These are phyloP conservation scores for Fundulus diaphanus DNA, from an alignment of 2,797 vertebrate species.

Conservation along the genomic window DNA sequence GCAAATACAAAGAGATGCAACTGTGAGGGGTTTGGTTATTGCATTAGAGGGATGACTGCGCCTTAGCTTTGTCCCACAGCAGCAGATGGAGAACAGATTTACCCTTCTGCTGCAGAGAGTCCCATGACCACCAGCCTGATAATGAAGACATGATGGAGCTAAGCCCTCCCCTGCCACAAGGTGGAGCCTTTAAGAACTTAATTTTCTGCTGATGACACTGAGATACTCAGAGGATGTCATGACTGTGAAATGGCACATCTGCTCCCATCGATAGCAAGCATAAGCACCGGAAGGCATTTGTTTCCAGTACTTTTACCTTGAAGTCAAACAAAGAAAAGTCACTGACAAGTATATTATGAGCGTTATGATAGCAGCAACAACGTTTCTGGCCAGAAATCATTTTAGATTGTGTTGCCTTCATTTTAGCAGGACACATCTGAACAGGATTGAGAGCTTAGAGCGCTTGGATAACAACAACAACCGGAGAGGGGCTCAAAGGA, in stretches of 20 bases:
- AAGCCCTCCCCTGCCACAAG: constrained; percentile 42
- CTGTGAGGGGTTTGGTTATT: constrained; percentile 38
- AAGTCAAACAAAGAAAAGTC: background rate
- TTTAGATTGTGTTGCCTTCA: background rate
- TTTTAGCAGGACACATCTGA: constrained; percentile 10
- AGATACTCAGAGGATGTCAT: constrained; percentile 1
- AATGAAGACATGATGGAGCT: background rate
- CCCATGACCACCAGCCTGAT: constrained; percentile 17
- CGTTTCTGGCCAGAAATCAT: background rate
- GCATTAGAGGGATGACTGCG: constrained; percentile 20
- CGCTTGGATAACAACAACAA: constrained; percentile 17
- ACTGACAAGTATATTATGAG: background rate
- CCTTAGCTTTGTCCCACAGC: constrained; percentile 33
- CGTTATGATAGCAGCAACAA: background rate
- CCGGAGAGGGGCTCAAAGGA: constrained; percentile 19
- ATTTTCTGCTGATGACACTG: background rate
- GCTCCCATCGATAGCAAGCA: background rate
- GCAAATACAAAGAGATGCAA: constrained; percentile 24
- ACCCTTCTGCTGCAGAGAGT: constrained; percentile 41
- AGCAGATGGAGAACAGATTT: constrained; percentile 50
- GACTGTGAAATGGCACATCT: background rate
- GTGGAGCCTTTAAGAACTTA: constrained; percentile 51
- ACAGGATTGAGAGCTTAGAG: constrained; percentile 13
- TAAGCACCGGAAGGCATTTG: background rate
- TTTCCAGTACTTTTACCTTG: background rate